A percentile compares a stretch with the other conserved stretches of the same genome.
phyloP scores from a whole-genome alignment of 2,113 vertebrate species.

The Pomatorhinus ruficollis region DNA sequence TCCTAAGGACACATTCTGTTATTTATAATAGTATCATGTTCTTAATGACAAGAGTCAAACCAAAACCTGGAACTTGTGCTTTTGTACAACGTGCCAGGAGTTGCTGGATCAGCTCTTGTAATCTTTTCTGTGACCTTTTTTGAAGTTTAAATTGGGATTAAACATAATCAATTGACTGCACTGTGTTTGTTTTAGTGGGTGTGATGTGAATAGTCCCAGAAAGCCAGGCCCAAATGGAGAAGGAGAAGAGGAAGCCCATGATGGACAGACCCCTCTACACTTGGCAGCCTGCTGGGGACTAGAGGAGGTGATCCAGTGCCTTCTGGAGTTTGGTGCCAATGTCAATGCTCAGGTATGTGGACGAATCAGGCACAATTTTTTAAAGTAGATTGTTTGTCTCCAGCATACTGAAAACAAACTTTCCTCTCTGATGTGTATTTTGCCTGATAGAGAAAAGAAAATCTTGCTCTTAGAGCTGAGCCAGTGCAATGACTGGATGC shows the following conservation, averaged over 20 bases:
- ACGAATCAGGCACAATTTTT: neutral
- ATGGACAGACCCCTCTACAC: constrained; percentile 93
- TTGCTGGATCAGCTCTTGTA: neutral
- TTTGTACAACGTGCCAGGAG: neutral
- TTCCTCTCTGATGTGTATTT: neutral
- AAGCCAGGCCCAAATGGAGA: constrained; percentile 89
- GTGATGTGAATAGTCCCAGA: constrained; percentile 92
- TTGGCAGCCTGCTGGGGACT: constrained; percentile 93
- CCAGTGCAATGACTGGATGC: neutral
- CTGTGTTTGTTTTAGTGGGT: constrained; percentile 78
- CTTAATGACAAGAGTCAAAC: neutral
- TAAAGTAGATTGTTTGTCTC: neutral
- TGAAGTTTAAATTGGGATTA: neutral
- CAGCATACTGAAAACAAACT: neutral
- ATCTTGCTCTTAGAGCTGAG: neutral
- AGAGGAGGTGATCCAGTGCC: constrained; percentile 94
- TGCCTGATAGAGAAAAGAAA: neutral
- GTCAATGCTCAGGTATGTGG: constrained; percentile 90
- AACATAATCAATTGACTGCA: neutral
- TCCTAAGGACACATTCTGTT: neutral
- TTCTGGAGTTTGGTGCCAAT: constrained; percentile 95
- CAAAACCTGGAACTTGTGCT: neutral
- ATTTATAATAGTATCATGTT: neutral
- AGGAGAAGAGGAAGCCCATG: constrained; percentile 94
- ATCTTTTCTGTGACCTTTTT: neutral